Evolutionary conservation across 2,888 invertebrate genomes (phyloP).

Genomic region (Copidosoma aretas): DNA sequence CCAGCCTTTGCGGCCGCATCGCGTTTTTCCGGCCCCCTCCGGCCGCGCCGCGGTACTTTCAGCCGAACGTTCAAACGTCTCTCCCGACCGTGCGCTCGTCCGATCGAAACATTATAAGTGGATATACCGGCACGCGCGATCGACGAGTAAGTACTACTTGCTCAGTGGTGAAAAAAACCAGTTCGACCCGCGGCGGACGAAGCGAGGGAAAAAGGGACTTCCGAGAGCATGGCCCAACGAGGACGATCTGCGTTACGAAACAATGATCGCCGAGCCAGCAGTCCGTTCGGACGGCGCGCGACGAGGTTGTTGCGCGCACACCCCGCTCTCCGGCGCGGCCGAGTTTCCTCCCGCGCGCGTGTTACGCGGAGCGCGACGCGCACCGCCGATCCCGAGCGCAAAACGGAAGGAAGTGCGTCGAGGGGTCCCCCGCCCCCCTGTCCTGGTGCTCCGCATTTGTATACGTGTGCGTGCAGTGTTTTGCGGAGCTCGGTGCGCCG

Average conservation of each 20-base stretch:
- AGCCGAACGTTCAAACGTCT: too few species aligned
- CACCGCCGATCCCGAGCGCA: conserved; percentile 45
- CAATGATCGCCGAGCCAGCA: conserved; percentile 1
- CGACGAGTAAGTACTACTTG: neutral
- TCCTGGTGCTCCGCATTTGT: neutral
- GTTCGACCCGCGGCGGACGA: neutral
- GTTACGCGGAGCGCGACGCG: conserved; percentile 57
- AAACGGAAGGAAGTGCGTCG: conserved; percentile 59
- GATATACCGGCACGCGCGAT: neutral
- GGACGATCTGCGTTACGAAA: conserved; percentile 22
- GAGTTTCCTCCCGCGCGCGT: conserved; percentile 30
- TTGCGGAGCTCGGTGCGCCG: conserved; percentile 17
- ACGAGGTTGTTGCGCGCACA: neutral
- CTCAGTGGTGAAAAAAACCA: neutral
- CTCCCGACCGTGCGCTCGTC: too few species aligned
- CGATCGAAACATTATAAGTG: too few species aligned
- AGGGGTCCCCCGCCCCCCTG: neutral
- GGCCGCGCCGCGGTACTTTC: too few species aligned
- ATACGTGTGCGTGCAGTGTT: too few species aligned
- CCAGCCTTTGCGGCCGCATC: conserved; percentile 50
- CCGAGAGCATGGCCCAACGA: neutral
- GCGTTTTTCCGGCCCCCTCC: too few species aligned
- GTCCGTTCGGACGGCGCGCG: neutral
- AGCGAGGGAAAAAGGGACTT: too few species aligned
- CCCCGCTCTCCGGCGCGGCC: conserved; percentile 2